Percentiles rank a stretch among this genome's conserved stretches.
phyloP scores from a whole-genome alignment of 2,113 vertebrate genomes.

The Xiphophorus hellerii region DNA sequence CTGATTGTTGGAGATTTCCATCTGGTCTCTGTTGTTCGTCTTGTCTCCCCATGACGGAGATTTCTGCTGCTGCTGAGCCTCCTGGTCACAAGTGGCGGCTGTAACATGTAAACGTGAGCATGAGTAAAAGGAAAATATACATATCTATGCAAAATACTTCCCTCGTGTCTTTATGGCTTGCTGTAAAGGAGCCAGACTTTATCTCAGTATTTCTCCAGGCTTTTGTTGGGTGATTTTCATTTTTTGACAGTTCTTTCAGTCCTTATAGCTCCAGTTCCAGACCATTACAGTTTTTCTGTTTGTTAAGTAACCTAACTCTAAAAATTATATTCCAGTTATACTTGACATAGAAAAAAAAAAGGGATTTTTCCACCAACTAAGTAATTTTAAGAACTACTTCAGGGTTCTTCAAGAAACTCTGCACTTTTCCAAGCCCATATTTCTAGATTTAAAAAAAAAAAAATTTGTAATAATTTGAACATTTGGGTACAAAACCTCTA shows the following conservation, averaged over 20 bases:
- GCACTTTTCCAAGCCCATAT: too few relatives aligned
- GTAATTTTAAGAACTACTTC: too few relatives aligned
- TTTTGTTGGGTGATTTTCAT: too few relatives aligned
- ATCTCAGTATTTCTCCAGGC: neutral
- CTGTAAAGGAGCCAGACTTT: neutral
- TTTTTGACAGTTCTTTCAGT: too few relatives aligned
- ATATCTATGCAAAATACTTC: neutral
- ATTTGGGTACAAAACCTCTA: too few relatives aligned
- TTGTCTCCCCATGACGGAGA: constrained; percentile 84
- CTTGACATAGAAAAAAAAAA: neutral
- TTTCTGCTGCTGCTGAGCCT: constrained; percentile 51
- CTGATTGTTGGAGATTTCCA: constrained; percentile 80
- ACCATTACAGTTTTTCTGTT: neutral
- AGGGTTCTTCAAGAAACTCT: too few relatives aligned
- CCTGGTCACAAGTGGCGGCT: constrained; percentile 55
- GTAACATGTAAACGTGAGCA: constrained; percentile 18
- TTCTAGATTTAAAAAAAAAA: too few relatives aligned
- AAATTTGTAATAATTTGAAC: too few relatives aligned
- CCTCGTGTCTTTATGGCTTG: neutral
- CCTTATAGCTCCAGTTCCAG: too few relatives aligned
- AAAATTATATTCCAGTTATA: neutral
- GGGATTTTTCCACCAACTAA: too few relatives aligned
- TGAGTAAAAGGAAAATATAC: neutral
- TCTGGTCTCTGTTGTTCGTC: constrained; percentile 83
- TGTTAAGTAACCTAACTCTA: neutral